Base-by-base conservation (phyloP, 2,797 vertebrate genomes). In the Halcyon leucocephala region DNA sequence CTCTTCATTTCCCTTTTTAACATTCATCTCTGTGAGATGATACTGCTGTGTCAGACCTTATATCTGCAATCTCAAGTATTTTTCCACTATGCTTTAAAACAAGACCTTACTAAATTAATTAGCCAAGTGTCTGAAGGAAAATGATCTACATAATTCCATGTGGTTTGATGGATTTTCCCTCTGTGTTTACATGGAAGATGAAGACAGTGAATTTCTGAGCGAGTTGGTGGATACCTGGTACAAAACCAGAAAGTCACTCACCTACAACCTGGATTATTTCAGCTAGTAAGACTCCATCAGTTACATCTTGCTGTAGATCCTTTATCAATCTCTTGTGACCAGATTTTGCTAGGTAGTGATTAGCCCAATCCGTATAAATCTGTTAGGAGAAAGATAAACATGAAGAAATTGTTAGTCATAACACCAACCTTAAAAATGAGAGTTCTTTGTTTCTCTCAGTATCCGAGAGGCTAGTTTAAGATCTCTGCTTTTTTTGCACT, bases 331-430 rank as follows among this genome's bases (percentile, higher is more conserved):
- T 99, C 97, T 99, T 99, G 97, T 99, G 98, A 95, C 99, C 99
- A 2, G 99, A 99, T 97, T 99, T 99, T 83, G 99, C 99, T 69
- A 99, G 98, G 93, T 99, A 99, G 95, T 99, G 99, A 97, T 99
- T 99, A 91, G 99, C 99, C 99, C 99, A 99, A 98, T 99, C 99
- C 2, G 99, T 99, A 97, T 99, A 99, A 98, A 99, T 99, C 99
- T 99, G 97, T 90, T 73, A 89, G 46, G 91, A 95, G 96, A 90
- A 76, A 97, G 83, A 78, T 1, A 72, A 85, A 95, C 37, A 90
- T 67, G 76, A 92, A 88, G 3, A 41, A 86, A 80, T 51, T n/a
- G 82, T 84, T 65, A 97, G 58, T 65, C 52, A 77, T 21, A 82
- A n/a, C 24, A 60, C 41, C 31, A 18, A 60, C 71, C 65, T 71